Evolutionary conservation across 2,888 invertebrate species (phyloP), one percentile per base, ranked within the genome.

Genomic region (Xanthorhoe spadicearia): DNA sequence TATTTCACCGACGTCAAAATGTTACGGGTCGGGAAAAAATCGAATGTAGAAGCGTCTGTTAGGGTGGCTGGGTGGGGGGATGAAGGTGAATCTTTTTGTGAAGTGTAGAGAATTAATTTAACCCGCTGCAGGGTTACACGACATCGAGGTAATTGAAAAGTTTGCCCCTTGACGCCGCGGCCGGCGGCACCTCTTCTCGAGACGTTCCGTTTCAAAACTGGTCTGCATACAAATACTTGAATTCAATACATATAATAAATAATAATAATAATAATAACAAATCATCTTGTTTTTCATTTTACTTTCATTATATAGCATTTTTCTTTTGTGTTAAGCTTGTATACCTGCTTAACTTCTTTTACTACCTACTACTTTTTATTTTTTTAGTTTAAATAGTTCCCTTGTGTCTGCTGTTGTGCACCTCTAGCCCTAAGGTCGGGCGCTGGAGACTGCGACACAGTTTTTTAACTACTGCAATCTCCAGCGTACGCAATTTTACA

Each of bases 71-170:
- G 80, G 80, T 74, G 80, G 79, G 83, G 83, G 83, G 90, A 8
- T 54, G 60, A 66, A 90, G 90, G 88, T 89, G 90, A 92, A 92
- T 93, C 92, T 93, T 92, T 92, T 93, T 92, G 92, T 93, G 92
- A 93, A 93, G 89, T 90, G 90, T 88, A 92, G 92, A 86, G 93
- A 92, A 92, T 93, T 93, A 93, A 93, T 93, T 93, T 93, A 92
- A 93, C 93, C 92, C 92, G 92, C 92, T 93, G 93, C 92, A 92
- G 93, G 93, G 93, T 92, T 89, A 90, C 92, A 92, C 91, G 93
- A 90, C 92, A 90, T 85, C 83, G 61, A 49, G 64, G 59, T 67
- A 66, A 64, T 64, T 60, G 55, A 63, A 68, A 68, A 69, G 71
- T 66, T 64, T 56, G 83, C 81, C 81, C 79, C 79, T 77, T 74